Evolutionary conservation across 2,113 vertebrate species (phyloP), one percentile per base, ranked within the genome.

Genomic region (Xenopus borealis): DNA sequence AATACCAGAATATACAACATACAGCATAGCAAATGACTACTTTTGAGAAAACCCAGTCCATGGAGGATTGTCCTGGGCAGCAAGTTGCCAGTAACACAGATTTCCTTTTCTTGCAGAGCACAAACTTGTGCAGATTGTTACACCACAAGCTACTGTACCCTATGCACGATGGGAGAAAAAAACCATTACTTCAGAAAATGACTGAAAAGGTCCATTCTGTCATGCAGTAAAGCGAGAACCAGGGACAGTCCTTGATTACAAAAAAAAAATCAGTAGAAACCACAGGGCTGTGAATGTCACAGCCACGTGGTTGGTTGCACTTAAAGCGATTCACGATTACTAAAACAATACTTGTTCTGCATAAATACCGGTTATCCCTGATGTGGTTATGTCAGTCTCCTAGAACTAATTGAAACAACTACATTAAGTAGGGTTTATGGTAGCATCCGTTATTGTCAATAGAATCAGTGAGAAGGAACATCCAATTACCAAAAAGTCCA

Each of bases 151-250:
- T 94, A 95, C 50, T 45, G 66, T 69, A 69, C 78, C n/a, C 90
- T 92, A 92, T 91, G 91, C 86, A 90, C 86, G 85, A 89, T 91
- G 87, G 94, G 86, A 92, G 89, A 91, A 89, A 86, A n/a, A 92
- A 92, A 92, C 89, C 78, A 81, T 93, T 89, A 92, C 85, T 90
- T 91, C 81, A 87, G 87, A 89, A 90, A 91, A 86, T 84, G 87
- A 55, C 52, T 17, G n/a, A 7, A 92, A 93, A 87, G 87, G 87
- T 89, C 87, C 83, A 85, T 88, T 92, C 84, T 80, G 88, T 89
- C 95, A 98, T 98, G 97, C 95, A 93, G 81, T 90, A 92, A 91
- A 88, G 87, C 87, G 17, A 87, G 84, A n/a, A 86, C 89, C 84
- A 78, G 88, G 85, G 46, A 11, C 13, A 69, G 17, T 17, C 5